These are phyloP conservation scores for Scaptomyza graminum DNA, from an alignment of 1,140 invertebrate species.

Conservation along the genomic window DNA sequence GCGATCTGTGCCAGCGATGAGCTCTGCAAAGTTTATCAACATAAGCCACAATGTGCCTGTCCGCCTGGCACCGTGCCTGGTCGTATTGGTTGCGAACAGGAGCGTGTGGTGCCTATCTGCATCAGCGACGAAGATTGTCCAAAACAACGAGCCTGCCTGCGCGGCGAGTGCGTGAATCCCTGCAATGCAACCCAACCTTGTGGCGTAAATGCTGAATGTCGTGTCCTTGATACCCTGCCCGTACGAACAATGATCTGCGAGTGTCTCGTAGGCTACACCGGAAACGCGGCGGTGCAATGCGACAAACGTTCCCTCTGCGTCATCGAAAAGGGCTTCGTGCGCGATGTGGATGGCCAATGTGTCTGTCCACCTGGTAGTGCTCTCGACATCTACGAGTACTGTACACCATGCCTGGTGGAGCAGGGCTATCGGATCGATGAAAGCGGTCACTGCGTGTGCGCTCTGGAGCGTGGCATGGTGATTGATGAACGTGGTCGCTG, in stretches of 20 bases:
- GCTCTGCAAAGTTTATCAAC: slow-evolving; percentile 90
- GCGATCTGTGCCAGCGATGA: slow-evolving; percentile 89
- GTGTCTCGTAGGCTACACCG: slow-evolving; percentile 92
- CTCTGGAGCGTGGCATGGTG: slow-evolving; percentile 89
- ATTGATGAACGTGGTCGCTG: slow-evolving; percentile 91
- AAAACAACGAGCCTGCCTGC: slow-evolving; percentile 91
- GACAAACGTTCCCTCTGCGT: slow-evolving; percentile 88
- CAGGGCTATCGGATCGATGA: slow-evolving; percentile 90
- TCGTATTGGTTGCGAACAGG: slow-evolving; percentile 87
- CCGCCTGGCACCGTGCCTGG: slow-evolving; percentile 90
- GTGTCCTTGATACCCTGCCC: slow-evolving; percentile 91
- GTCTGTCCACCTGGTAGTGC: slow-evolving; percentile 90
- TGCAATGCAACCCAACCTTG: slow-evolving; percentile 92
- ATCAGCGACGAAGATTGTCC: slow-evolving; percentile 92
- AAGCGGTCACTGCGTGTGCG: slow-evolving; percentile 91
- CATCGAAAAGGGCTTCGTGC: slow-evolving; percentile 89
- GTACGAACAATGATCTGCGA: slow-evolving; percentile 95
- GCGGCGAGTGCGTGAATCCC: slow-evolving; percentile 92
- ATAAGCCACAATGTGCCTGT: slow-evolving; percentile 90
- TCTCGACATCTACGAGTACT: slow-evolving; percentile 90
- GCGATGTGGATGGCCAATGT: slow-evolving; percentile 89
- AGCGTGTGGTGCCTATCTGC: slow-evolving; percentile 87
- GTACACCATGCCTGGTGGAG: slow-evolving; percentile 88
- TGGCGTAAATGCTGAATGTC: slow-evolving; percentile 91
- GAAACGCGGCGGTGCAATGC: slow-evolving; percentile 91